phyloP scores from a whole-genome alignment of 2,113 vertebrate species.

The Zosterops pallidus region DNA sequence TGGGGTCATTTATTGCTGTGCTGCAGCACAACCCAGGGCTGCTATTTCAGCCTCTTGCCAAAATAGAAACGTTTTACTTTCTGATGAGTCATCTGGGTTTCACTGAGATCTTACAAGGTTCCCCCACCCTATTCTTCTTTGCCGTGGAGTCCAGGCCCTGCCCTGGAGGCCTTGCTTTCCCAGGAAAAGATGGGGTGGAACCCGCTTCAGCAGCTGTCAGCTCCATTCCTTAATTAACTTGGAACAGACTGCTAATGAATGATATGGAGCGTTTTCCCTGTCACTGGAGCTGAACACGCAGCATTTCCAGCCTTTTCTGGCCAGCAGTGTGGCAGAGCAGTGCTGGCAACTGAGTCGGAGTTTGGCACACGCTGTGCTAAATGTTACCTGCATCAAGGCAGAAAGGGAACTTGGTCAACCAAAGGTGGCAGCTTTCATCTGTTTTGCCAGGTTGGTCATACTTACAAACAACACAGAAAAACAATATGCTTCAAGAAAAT shows the following conservation, averaged over 20 bases:
- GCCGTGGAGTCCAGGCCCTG: neutral
- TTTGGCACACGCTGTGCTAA: neutral
- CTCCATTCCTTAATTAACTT: neutral
- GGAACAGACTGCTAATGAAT: neutral
- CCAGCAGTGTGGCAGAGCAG: neutral
- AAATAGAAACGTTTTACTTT: conserved; percentile 47
- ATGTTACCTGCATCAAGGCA: neutral
- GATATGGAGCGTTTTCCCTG: neutral
- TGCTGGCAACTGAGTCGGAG: neutral
- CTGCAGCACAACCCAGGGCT: neutral
- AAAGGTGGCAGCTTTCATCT: neutral
- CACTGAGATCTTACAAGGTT: neutral
- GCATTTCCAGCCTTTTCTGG: neutral
- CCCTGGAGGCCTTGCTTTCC: neutral
- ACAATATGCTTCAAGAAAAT: neutral
- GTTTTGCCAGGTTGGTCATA: neutral
- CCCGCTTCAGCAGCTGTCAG: neutral
- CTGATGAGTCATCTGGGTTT: conserved; percentile 55
- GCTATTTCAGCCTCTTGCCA: conserved; percentile 31
- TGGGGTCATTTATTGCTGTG: neutral
- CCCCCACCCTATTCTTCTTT: neutral
- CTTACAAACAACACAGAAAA: neutral
- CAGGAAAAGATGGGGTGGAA: neutral
- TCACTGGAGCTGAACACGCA: neutral
- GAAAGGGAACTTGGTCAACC: neutral